Percentiles rank a stretch among this genome's conserved stretches.
Conservation (phyloP, 2,888 invertebrate species). For the Agrochola litura region DNA sequence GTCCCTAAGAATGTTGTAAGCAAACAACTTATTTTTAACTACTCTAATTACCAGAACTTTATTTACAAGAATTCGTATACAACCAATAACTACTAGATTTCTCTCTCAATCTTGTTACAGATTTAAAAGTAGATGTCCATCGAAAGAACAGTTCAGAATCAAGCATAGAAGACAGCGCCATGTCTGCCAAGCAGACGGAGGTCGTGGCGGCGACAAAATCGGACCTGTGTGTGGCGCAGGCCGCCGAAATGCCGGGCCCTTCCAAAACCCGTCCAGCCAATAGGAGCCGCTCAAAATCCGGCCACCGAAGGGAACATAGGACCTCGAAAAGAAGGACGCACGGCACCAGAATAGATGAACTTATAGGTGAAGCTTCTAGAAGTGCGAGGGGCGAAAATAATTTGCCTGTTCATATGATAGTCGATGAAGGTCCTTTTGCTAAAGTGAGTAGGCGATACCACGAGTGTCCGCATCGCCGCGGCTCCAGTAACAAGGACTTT, state of each 20-base stretch:
- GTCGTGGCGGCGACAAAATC: constrained; percentile 81
- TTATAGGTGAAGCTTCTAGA: constrained; percentile 81
- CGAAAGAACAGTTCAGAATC: constrained; percentile 97
- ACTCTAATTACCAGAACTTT: neutral
- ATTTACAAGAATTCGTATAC: neutral
- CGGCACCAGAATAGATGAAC: constrained; percentile 82
- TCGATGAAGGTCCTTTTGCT: constrained; percentile 87
- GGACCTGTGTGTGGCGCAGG: constrained; percentile 82
- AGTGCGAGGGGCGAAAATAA: constrained; percentile 78
- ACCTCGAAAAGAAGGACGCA: constrained; percentile 80
- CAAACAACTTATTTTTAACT: neutral
- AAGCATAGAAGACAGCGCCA: constrained; percentile 93
- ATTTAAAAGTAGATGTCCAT: constrained; percentile 98
- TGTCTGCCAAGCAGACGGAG: constrained; percentile 85
- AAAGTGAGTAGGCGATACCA: constrained; percentile 86
- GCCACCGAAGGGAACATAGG: constrained; percentile 81
- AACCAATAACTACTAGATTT: neutral
- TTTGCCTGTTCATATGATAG: constrained; percentile 82
- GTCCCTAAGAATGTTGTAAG: neutral
- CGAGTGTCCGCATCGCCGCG: constrained; percentile 83
- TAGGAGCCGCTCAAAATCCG: constrained; percentile 79
- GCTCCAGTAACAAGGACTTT: constrained; percentile 83
- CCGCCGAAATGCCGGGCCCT: constrained; percentile 77
- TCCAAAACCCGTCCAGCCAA: constrained; percentile 80
- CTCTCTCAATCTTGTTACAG: constrained; percentile 83